Evolutionary conservation across 2,113 vertebrate species (phyloP).

Genomic region (Triplophysa tibetana): DNA sequence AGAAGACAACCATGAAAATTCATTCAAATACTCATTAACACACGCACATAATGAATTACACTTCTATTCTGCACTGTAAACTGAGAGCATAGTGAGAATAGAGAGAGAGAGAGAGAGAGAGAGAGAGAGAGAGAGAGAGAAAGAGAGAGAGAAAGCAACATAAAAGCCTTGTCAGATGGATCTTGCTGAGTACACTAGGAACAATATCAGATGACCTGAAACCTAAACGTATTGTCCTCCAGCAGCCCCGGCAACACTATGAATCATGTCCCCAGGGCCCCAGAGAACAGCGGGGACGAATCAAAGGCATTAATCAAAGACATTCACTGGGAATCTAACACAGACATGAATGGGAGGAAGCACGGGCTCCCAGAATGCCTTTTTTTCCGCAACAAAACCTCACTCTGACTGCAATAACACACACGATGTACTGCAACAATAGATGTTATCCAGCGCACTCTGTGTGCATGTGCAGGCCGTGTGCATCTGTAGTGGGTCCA

Average conservation of each 20-base stretch:
- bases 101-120: not conserved
- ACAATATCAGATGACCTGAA: constrained; percentile 70
- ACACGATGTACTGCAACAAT: constrained; percentile 5
- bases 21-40: constrained; percentile 37
- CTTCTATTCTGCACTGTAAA: constrained; percentile 14
- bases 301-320: constrained; percentile 42
- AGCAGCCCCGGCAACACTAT: constrained; percentile 60
- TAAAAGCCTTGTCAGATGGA: constrained; percentile 68
- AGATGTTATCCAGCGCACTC: not conserved
- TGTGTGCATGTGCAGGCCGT: not conserved
- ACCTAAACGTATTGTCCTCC: constrained; percentile 68
- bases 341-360: constrained; percentile 8
- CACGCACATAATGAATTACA: not conserved
- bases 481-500: constrained; percentile 1
- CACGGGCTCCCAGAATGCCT: not conserved
- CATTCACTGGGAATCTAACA: constrained; percentile 22
- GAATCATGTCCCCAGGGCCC: constrained; percentile 46
- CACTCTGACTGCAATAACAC: not conserved
- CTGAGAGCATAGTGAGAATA: constrained; percentile 21
- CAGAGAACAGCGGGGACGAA: constrained; percentile 35
- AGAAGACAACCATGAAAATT: constrained; percentile 22
- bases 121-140: constrained; percentile 7
- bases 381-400: not conserved
- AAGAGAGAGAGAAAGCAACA: constrained; percentile 25
- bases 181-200: constrained; percentile 69